Percentiles rank a stretch among this genome's conserved stretches.
Evolutionary conservation across 92 coral and sea anemone genomes (phyloP).

Genomic region (Porites rus): DNA sequence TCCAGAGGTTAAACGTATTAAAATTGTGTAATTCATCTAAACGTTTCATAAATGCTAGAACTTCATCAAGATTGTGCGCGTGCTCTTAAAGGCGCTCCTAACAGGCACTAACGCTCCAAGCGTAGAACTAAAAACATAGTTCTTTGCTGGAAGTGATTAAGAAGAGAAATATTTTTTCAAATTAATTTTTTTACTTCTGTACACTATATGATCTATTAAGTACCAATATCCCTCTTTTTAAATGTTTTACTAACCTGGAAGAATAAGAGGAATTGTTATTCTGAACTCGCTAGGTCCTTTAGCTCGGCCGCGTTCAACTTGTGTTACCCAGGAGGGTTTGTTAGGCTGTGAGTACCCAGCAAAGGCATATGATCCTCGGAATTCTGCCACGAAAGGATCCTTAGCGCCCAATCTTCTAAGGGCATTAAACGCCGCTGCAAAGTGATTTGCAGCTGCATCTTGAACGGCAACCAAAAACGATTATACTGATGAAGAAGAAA

Average conservation of each 20-base stretch:
- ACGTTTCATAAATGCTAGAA: too few species aligned
- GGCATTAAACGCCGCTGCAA: constrained; percentile 6
- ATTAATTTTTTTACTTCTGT: too few species aligned
- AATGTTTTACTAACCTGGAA: background rate
- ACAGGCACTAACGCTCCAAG: too few species aligned
- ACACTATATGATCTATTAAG: too few species aligned
- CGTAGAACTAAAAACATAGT: too few species aligned
- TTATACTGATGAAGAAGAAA: constrained; percentile 11
- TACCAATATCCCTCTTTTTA: too few species aligned
- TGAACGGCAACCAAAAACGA: constrained; percentile 49
- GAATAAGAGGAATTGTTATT: background rate
- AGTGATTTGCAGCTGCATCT: constrained; percentile 16
- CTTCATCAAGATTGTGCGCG: too few species aligned
- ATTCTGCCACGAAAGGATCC: background rate
- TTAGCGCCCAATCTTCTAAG: constrained; percentile 32
- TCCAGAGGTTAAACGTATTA: too few species aligned
- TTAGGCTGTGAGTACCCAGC: constrained; percentile 14
- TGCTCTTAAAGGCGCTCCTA: too few species aligned
- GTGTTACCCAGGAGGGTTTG: constrained; percentile 27
- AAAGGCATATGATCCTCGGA: constrained; percentile 29
- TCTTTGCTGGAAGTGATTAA: too few species aligned
- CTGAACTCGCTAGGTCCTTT: constrained; percentile 43
- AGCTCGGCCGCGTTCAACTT: background rate
- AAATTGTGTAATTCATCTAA: too few species aligned
- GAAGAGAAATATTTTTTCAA: too few species aligned